A percentile compares a stretch with the other conserved stretches of the same genome.
These are phyloP conservation scores for Chondrilla cf. caribensis DNA, from an alignment of 37 sponge, comb jelly and placozoan genomes.

Conservation along the genomic window DNA sequence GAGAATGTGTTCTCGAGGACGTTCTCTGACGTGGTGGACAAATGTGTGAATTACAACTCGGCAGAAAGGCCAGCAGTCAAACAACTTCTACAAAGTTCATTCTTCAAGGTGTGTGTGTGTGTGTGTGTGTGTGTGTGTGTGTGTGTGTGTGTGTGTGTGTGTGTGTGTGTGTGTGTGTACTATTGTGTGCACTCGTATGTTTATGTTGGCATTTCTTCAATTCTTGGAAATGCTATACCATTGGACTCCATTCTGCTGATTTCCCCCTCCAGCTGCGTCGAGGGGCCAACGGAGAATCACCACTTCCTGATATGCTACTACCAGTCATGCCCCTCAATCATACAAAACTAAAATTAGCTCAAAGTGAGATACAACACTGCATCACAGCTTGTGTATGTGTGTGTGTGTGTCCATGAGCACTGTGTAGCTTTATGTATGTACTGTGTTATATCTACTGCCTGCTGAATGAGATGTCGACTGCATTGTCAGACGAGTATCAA, in stretches of 20 bases:
- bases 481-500: too few species aligned
- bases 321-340: conserved; percentile 71
- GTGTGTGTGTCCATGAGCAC: too few species aligned
- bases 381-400: too few species aligned
- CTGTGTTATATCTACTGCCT: too few species aligned
- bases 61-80: conserved; percentile 27
- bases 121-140: background rate
- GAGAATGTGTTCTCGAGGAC: conserved; percentile 29
- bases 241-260: background rate
- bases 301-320: conserved; percentile 43
- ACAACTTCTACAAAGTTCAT: conserved; percentile 40
- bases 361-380: too few species aligned
- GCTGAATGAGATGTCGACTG: too few species aligned
- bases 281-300: conserved; percentile 8
- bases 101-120: conserved; percentile 51
- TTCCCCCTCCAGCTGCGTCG: conserved; percentile 17
- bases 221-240: too few species aligned
- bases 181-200: background rate
- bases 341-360: conserved; percentile 27
- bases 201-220: background rate
- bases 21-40: conserved; percentile 64
- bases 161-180: background rate
- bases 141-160: background rate
- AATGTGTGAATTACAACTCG: conserved; percentile 56
- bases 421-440: too few species aligned